Percentiles rank a stretch among this genome's conserved stretches.
These are phyloP conservation scores for Zaprionus obscuricornis DNA, from an alignment of 2,888 invertebrate species.

Conservation along the genomic window DNA sequence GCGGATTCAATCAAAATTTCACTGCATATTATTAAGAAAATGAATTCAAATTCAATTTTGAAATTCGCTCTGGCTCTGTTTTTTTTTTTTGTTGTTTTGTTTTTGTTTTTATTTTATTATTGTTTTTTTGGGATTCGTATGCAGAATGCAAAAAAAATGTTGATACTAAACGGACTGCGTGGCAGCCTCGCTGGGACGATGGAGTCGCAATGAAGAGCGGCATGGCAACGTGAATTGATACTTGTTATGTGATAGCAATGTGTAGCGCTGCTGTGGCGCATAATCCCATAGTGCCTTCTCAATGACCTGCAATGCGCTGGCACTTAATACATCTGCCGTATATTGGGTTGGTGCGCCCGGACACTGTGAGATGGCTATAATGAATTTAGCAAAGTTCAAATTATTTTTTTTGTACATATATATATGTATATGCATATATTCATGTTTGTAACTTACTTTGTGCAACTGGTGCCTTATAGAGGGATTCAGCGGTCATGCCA, in stretches of 20 bases:
- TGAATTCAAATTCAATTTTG: too few relatives aligned
- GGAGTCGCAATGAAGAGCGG: constrained; percentile 82
- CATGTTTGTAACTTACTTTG: constrained; percentile 80
- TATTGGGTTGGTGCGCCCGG: constrained; percentile 87
- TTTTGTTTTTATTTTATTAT: too few relatives aligned
- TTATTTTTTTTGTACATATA: too few relatives aligned
- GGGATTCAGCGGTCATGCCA: constrained; percentile 86
- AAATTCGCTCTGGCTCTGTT: too few relatives aligned
- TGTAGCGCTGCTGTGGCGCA: constrained; percentile 85
- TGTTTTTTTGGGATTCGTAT: too few relatives aligned
- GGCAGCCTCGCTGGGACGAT: constrained; percentile 53
- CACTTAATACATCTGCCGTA: constrained; percentile 86
- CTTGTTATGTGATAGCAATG: constrained; percentile 81
- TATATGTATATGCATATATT: background rate
- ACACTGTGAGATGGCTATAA: constrained; percentile 80
- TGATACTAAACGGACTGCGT: constrained; percentile 75
- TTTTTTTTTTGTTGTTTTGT: too few relatives aligned
- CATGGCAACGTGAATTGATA: constrained; percentile 83
- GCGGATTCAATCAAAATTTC: too few relatives aligned
- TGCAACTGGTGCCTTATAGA: constrained; percentile 87
- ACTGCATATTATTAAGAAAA: too few relatives aligned
- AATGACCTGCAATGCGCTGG: constrained; percentile 86
- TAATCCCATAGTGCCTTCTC: constrained; percentile 87
- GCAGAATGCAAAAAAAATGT: too few relatives aligned
- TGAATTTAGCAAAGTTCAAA: too few relatives aligned